Evolutionary conservation across 2,888 invertebrate species (phyloP), one percentile per base, ranked within the genome.

Genomic region (Oscheius sp.): DNA sequence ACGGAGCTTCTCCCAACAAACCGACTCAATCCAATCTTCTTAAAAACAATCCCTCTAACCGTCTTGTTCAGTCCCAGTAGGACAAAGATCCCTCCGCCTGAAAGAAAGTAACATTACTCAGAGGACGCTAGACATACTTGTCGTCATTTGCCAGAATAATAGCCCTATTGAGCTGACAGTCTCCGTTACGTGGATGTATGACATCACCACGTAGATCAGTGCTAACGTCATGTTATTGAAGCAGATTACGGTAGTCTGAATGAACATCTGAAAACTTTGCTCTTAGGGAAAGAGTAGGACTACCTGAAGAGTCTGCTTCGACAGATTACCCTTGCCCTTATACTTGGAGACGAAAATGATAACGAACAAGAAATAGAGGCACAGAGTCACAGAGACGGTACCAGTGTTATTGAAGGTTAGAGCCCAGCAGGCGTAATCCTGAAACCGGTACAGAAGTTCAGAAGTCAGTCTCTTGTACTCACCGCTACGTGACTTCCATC

Each of bases 301-400:
- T 21, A 55, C 68, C 55, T 68, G 68, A 37, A 68, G 33, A 13
- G 33, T 55, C 10, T 11, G 35, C 35, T 51, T 53, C n/a, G 53
- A 55, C 21, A 68, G 53, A n/a, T 51, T 42, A 2, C 51, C 37
- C 10, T 55, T 53, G 35, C 32, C 32, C 1, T 59, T 29, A 32
- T 42, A 51, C 33, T 70, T 70, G 59, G 11, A 70, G 37, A 58
- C 42, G 47, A 70, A 70, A 33, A 57, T 47, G 35, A 58, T 2
- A 58, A 70, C 57, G n/a, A 70, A 70, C n/a, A 58, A 33, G 29
- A 70, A 13, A 32, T 60, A 70, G 32, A 70, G 70, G 33, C 57
- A 13, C 5, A 70, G 70, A 11, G 58, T 48, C 1, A 32, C 13
- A 2, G 59, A 59, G 11, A 70, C 70, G 21, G 48, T 48, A 0